Percentiles rank a stretch among this genome's conserved stretches.
Conservation (phyloP, 2,113 vertebrate species). For the Dicaeum eximium region DNA sequence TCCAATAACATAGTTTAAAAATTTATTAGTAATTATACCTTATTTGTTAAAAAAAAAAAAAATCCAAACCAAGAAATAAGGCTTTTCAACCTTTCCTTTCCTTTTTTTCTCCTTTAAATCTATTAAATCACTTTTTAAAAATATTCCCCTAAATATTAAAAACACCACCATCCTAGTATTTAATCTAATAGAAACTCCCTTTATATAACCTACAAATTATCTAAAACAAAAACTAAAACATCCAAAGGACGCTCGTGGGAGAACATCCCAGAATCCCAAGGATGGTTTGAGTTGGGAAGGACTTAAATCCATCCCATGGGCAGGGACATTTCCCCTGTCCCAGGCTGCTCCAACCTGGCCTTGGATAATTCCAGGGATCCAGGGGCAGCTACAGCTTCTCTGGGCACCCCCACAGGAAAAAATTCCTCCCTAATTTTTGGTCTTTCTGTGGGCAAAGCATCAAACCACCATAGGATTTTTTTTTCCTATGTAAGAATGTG, state of each 20-base stretch:
- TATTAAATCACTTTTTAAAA: background rate
- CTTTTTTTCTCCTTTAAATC: background rate
- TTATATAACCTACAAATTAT: background rate
- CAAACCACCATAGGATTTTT: rapidly evolving
- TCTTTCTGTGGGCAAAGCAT: background rate
- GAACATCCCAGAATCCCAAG: background rate
- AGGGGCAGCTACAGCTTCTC: background rate
- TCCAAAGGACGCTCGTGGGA: background rate
- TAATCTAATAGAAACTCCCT: background rate
- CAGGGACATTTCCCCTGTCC: background rate
- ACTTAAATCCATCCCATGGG: background rate
- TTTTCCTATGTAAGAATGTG: rapidly evolving
- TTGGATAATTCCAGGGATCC: background rate
- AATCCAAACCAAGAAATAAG: background rate
- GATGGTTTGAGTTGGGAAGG: background rate
- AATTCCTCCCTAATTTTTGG: background rate
- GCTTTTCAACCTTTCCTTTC: background rate
- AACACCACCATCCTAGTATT: background rate
- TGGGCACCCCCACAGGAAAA: background rate
- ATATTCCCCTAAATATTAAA: background rate
- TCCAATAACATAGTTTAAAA: background rate
- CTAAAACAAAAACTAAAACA: background rate
- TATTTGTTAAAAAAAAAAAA: background rate
- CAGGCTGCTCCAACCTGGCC: background rate
- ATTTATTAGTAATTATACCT: background rate